Conservation (phyloP, 1,140 invertebrate genomes). For the Melanaphis sacchari region DNA sequence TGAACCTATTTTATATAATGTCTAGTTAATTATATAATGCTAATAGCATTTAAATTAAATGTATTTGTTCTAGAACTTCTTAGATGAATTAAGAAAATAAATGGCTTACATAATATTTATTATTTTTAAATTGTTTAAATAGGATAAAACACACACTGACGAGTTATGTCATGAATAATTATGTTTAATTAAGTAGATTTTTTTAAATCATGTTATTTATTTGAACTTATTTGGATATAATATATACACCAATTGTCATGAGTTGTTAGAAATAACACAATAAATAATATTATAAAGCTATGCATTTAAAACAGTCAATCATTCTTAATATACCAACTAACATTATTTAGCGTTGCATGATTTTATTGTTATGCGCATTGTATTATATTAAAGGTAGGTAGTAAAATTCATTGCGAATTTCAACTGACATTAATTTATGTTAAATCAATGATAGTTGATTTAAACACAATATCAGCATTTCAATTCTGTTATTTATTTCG, state of each 20-base stretch:
- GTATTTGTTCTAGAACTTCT: background rate
- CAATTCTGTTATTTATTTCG: background rate
- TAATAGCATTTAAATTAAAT: background rate
- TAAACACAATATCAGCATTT: background rate
- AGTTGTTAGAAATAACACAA: background rate
- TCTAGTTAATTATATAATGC: background rate
- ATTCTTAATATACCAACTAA: background rate
- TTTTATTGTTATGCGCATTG: background rate
- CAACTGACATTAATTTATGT: background rate
- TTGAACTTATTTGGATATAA: no score
- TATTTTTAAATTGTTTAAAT: background rate
- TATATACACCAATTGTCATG: background rate
- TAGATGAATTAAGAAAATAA: background rate
- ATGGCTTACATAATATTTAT: background rate
- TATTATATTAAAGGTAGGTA: background rate
- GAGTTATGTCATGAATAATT: background rate
- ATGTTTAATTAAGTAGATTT: background rate
- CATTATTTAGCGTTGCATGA: background rate
- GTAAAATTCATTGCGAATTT: background rate
- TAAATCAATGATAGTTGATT: background rate
- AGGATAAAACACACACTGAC: background rate
- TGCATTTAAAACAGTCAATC: background rate
- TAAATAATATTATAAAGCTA: background rate
- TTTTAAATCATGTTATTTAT: background rate
- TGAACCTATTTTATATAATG: no score